Evolutionary conservation across 2,888 invertebrate genomes (phyloP).

Genomic region (Cancer borealis): DNA sequence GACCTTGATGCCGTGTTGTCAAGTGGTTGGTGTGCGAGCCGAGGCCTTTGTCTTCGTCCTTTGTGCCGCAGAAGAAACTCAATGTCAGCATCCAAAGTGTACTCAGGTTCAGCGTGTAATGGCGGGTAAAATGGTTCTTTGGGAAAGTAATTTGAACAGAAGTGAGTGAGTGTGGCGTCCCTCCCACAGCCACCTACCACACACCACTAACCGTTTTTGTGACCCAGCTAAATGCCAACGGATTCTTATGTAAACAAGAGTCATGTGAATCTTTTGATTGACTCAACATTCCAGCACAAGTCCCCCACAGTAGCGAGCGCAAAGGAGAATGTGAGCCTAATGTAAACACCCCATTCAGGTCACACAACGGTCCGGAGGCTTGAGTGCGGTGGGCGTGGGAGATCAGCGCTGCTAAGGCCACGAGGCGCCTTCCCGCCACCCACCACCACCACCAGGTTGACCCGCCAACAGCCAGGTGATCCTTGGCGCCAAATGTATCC

Average conservation of each 20-base stretch:
- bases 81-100: not conserved
- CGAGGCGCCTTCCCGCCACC: not conserved
- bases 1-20: too few relatives aligned
- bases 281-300: conserved; percentile 69
- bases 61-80: not conserved
- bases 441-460: not conserved
- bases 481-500: too few relatives aligned
- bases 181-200: conserved; percentile 42
- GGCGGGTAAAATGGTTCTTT: conserved; percentile 51
- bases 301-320: conserved; percentile 63
- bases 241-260: conserved; percentile 71
- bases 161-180: not conserved
- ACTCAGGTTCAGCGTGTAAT: conserved; percentile 31
- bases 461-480: not conserved
- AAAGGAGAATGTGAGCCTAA: conserved; percentile 65
- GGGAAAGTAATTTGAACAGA: not conserved
- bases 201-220: conserved; percentile 49
- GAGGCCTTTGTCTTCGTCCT: too few relatives aligned
- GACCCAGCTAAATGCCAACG: conserved; percentile 41
- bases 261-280: conserved; percentile 72
- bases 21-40: too few relatives aligned
- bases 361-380: conserved; percentile 66
- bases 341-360: conserved; percentile 72
- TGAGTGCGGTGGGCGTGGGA: conserved; percentile 60
- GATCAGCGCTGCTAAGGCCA: conserved; percentile 54